phyloP scores from a whole-genome alignment of 2,797 vertebrate genomes.

The Sardinella longiceps region DNA sequence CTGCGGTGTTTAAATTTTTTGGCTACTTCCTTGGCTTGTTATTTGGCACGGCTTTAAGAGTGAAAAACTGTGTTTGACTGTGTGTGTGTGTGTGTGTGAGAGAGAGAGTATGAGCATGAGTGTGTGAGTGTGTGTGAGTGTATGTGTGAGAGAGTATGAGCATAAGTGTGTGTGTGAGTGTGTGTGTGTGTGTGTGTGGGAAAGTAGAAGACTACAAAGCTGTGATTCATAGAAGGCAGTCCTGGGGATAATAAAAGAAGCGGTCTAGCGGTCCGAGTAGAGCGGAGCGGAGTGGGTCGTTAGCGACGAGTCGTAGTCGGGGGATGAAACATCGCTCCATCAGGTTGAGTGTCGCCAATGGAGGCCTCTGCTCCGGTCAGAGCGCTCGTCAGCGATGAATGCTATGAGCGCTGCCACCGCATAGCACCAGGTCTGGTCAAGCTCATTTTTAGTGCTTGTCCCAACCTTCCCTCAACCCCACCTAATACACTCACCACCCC shows the following conservation, averaged over 20 bases:
- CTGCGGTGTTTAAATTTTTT: constrained; percentile 60
- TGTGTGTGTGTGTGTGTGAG: constrained; percentile 13
- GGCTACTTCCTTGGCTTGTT: constrained; percentile 72
- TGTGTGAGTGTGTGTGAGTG: neutral
- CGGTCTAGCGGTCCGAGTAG: neutral
- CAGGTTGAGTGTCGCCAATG: constrained; percentile 57
- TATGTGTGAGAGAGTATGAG: neutral
- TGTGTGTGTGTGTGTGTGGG: constrained; percentile 19
- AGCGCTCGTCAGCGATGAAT: constrained; percentile 61
- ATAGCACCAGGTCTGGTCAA: neutral
- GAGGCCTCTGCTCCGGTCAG: constrained; percentile 50
- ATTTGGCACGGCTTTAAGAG: constrained; percentile 69
- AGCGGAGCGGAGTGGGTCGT: constrained; percentile 23
- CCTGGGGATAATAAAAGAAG: constrained; percentile 19
- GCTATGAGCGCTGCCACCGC: constrained; percentile 53
- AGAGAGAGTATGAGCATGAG: neutral
- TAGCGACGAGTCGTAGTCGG: constrained; percentile 44
- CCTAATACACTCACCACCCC: neutral
- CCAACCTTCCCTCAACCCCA: neutral
- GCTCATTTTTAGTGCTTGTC: neutral
- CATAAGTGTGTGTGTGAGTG: neutral
- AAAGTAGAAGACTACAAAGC: constrained; percentile 65
- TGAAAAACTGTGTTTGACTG: constrained; percentile 35
- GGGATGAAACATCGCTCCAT: constrained; percentile 64
- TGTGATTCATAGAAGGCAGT: constrained; percentile 63